Evolutionary conservation across 2,113 vertebrate genomes (phyloP).

Genomic region (Albula goreensis): DNA sequence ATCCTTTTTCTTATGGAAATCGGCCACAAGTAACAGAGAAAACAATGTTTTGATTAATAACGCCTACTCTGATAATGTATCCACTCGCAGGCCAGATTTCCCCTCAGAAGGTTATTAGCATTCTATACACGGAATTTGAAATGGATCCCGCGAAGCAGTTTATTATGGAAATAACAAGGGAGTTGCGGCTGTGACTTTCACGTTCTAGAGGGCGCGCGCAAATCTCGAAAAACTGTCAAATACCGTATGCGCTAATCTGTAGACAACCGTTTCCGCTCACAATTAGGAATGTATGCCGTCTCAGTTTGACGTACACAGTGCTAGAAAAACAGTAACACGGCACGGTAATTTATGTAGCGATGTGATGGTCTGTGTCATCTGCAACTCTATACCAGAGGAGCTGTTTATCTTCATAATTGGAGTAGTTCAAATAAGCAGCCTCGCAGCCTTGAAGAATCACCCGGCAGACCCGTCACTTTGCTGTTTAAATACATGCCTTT

Average conservation of each 20-base stretch:
- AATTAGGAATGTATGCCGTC: slow-evolving; percentile 6
- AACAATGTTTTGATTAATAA: slow-evolving; percentile 5
- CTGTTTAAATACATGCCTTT: not conserved
- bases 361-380: slow-evolving; percentile 1
- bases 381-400: not conserved
- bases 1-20: not conserved
- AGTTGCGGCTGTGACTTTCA: slow-evolving; percentile 20
- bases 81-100: slow-evolving; percentile 7
- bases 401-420: not conserved
- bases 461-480: not conserved
- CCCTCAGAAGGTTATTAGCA: not conserved
- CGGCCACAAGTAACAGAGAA: not conserved
- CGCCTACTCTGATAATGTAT: slow-evolving; percentile 18
- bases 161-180: slow-evolving; percentile 2
- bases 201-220: slow-evolving; percentile 6
- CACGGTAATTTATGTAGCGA: not conserved
- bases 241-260: not conserved
- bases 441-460: not conserved
- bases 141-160: not conserved
- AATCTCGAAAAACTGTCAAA: not conserved
- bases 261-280: not conserved
- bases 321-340: not conserved
- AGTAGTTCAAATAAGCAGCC: not conserved
- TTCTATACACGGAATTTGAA: slow-evolving; percentile 5
- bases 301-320: not conserved